These are phyloP conservation scores for Maconellicoccus hirsutus DNA, from an alignment of 1,140 invertebrate genomes.

Conservation along the genomic window DNA sequence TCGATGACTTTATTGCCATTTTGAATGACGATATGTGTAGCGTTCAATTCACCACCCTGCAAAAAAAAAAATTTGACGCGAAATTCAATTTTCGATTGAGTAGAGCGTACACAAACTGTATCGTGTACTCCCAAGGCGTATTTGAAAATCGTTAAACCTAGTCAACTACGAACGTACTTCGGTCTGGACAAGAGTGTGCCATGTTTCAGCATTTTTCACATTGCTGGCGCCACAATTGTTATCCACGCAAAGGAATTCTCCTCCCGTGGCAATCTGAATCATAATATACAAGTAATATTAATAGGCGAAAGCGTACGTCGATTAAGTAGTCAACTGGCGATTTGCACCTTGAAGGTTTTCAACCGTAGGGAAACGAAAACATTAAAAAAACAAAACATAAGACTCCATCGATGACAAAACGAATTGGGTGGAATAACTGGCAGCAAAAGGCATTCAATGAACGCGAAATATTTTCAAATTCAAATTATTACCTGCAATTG, in stretches of 20 bases:
- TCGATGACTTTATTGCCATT: constrained; percentile 41
- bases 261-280: constrained; percentile 35
- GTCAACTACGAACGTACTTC: constrained; percentile 30
- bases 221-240: constrained; percentile 48
- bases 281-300: constrained; percentile 14
- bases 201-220: constrained; percentile 44
- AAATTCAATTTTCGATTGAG: background rate
- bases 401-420: too few relatives aligned
- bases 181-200: constrained; percentile 31
- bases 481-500: constrained; percentile 50
- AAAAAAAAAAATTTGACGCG: background rate
- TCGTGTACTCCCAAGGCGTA: too few relatives aligned
- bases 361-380: too few relatives aligned
- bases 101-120: too few relatives aligned
- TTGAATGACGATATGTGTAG: constrained; percentile 66
- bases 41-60: constrained; percentile 53
- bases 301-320: background rate
- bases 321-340: too few relatives aligned
- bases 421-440: too few relatives aligned
- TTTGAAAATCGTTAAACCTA: too few relatives aligned
- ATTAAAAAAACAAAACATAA: too few relatives aligned
- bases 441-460: too few relatives aligned
- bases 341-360: too few relatives aligned
- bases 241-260: constrained; percentile 67
- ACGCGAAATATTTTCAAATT: too few relatives aligned